phyloP scores from a whole-genome alignment of 2,888 invertebrate species.

The Tetramorium bicarinatum region DNA sequence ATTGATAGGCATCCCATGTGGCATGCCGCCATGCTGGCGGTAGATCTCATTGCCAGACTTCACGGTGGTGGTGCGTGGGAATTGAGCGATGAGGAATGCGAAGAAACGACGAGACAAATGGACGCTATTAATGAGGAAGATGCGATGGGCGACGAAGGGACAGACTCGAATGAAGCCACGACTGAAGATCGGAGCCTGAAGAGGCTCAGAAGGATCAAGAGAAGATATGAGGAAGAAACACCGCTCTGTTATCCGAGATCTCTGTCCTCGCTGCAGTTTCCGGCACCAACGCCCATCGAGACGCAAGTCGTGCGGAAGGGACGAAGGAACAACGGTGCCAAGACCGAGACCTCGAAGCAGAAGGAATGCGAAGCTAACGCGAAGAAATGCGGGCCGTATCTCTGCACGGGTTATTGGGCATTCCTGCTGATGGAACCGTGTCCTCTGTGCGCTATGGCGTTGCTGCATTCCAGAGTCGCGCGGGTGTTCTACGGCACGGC shows the following conservation, averaged over 20 bases:
- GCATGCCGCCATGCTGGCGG: slow-evolving; percentile 94
- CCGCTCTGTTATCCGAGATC: slow-evolving; percentile 79
- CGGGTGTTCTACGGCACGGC: slow-evolving; percentile 92
- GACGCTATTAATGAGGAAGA: not conserved
- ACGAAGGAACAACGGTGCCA: slow-evolving; percentile 58
- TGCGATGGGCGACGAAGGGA: not conserved
- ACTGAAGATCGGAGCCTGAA: not conserved
- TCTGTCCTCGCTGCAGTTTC: slow-evolving; percentile 69
- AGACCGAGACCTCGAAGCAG: not conserved
- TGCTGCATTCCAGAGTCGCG: slow-evolving; percentile 95
- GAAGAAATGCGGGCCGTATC: slow-evolving; percentile 89
- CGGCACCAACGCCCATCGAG: slow-evolving; percentile 57
- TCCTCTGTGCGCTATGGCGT: slow-evolving; percentile 97
- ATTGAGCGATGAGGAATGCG: slow-evolving; percentile 47
- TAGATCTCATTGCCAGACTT: slow-evolving; percentile 94
- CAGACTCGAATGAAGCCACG: not conserved
- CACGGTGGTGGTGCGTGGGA: slow-evolving; percentile 94
- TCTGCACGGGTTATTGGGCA: slow-evolving; percentile 95
- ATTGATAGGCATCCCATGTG: slow-evolving; percentile 90
- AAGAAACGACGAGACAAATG: not conserved
- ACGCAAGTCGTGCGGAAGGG: slow-evolving; percentile 52
- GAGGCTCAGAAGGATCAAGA: slow-evolving; percentile 62
- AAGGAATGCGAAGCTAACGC: slow-evolving; percentile 32
- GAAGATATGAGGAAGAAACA: slow-evolving; percentile 74
- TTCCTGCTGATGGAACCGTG: slow-evolving; percentile 96